Evolutionary conservation across 2,888 invertebrate genomes (phyloP).

Genomic region (Phyto melanocephala): DNA sequence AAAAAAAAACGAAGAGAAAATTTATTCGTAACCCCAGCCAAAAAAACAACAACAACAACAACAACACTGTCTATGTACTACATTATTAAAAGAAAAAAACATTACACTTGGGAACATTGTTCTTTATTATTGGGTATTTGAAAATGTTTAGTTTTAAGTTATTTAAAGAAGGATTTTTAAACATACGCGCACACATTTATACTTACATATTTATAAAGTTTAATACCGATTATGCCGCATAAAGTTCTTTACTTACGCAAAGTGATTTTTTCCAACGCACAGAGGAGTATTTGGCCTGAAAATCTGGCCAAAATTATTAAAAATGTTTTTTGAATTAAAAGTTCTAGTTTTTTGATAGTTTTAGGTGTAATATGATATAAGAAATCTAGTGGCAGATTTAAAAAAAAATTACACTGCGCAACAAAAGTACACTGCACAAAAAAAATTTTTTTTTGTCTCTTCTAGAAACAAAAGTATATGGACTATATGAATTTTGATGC

Average conservation of each 20-base stretch:
- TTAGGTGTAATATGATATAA: too few relatives aligned
- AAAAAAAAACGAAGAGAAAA: conserved; percentile 50
- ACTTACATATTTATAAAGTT: background rate
- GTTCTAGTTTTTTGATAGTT: too few relatives aligned
- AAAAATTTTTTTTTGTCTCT: too few relatives aligned
- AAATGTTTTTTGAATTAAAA: too few relatives aligned
- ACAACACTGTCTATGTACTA: background rate
- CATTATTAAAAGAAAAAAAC: background rate
- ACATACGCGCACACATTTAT: background rate
- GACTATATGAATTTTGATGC: too few relatives aligned
- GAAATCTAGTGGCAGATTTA: too few relatives aligned
- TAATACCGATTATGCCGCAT: background rate
- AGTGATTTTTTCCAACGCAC: background rate
- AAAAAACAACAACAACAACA: conserved; percentile 38
- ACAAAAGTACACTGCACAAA: too few relatives aligned
- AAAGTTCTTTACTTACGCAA: background rate
- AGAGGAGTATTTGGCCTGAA: too few relatives aligned
- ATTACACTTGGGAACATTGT: conserved; percentile 41
- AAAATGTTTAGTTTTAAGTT: background rate
- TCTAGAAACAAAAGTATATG: too few relatives aligned
- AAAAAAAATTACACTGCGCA: too few relatives aligned
- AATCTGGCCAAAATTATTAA: too few relatives aligned
- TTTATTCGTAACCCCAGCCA: conserved; percentile 44
- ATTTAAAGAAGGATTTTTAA: background rate
- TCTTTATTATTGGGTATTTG: background rate